Base-by-base conservation (phyloP, 2,113 vertebrate species). In the Percopsis transmontana region DNA sequence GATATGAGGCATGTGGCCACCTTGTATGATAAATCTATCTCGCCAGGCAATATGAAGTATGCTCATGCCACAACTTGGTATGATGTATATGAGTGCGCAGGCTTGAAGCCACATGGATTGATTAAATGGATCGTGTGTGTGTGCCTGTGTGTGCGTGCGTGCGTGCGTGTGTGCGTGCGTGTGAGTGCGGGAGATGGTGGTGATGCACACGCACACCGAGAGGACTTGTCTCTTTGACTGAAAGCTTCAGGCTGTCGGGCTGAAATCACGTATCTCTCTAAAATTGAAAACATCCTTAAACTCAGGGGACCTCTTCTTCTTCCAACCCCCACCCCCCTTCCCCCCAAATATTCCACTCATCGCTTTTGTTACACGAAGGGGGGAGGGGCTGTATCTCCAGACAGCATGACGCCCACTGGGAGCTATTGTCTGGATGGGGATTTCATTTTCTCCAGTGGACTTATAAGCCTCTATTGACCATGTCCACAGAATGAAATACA, bases 251-350 rank as follows among this genome's bases (percentile, higher is more conserved):
- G 72, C 50, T 47, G 50, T 68, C 62, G 65, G 76, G 19, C 56
- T 75, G 70, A 77, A 83, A 79, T 77, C 76, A 72, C 39, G 21
- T 75, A 70, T 75, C 68, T 83, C 68, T 83, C 76, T 78, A 72
- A 78, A 84, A 72, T 58, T 70, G 69, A 80, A 79, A 84, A 74
- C 76, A 81, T 77, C 61, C 66, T 75, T 59, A 75, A n/a, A 77
- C 78, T 87, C 82, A 45, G 24, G 73, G 82, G 70, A 76, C 62
- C 57, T 73, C 56, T 53, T 58, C n/a, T 21, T 40, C 56, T 16
- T 20, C 7, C 48, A 1, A n/a, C 27, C 56, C 38, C n/a, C 20
- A 20, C n/a, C 48, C 48, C 2, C 48, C 48, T 2, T 19, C 54
- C n/a, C 55, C 12, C 64, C 54, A 38, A 70, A 38, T 20, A 5